A percentile compares a stretch with the other conserved stretches of the same genome.
phyloP scores from a whole-genome alignment of 2,797 vertebrate species.

The Lacerta bilineata region DNA sequence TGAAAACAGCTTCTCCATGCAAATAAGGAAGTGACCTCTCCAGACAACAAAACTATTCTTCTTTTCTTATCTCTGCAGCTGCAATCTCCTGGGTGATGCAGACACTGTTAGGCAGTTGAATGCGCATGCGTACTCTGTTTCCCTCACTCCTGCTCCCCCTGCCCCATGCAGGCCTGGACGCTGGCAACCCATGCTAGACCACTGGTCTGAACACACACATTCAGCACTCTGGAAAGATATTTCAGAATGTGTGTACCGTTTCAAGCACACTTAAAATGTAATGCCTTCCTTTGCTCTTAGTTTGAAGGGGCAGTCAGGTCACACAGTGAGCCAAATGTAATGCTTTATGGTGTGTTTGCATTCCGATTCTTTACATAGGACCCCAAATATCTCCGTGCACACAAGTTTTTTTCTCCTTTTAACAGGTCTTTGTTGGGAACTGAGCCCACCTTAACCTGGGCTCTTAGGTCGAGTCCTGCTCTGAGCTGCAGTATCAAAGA shows the following conservation, averaged over 20 bases:
- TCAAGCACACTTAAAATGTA: background rate
- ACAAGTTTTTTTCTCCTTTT: background rate
- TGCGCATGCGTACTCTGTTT: no score
- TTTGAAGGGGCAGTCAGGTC: background rate
- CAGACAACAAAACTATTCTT: no score
- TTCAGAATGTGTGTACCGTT: background rate
- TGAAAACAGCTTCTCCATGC: no score
- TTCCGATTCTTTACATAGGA: background rate
- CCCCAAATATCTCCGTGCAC: background rate
- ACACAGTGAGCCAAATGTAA: background rate
- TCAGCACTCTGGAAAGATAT: background rate
- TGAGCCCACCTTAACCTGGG: background rate
- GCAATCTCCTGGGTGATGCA: no score
- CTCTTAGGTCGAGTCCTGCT: background rate
- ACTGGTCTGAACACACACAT: background rate
- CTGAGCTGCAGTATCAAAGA: background rate
- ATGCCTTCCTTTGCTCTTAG: background rate
- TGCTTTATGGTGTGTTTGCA: background rate
- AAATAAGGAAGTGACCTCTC: no score
- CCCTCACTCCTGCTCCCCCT: no score
- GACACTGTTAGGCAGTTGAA: no score
- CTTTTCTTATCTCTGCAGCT: no score
- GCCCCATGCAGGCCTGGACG: no score
- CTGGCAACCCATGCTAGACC: no score
- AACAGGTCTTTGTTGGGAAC: background rate